Base-by-base conservation (phyloP, 2,113 vertebrate genomes). In the Albula glossodonta region DNA sequence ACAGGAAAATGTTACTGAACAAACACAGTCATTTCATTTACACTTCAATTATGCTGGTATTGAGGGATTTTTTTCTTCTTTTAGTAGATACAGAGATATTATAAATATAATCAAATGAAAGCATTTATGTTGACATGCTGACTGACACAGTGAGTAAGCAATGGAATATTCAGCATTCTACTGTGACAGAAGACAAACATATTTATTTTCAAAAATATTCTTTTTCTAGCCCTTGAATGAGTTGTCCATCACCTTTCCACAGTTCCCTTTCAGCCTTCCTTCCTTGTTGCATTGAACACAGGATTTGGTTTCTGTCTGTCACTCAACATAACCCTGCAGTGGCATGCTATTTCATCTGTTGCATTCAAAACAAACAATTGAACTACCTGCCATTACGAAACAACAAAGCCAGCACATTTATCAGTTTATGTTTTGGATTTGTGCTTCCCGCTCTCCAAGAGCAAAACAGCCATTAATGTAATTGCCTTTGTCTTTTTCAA, bases 11-110 rank as follows among this genome's bases (percentile, higher is more conserved):
- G 77, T 52, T 74, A 91, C 90, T 91, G 89, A 93, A 88, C 88
- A 92, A 93, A 94, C 91, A 89, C 92, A 92, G 93, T 92, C 90
- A 94, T 93, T 94, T 90, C 91, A 93, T 95, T 94, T 92, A 90
- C 87, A 92, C 87, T 94, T 90, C 91, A 93, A 93, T 93, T 93
- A 92, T 88, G 80, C 89, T 80, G 5, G 79, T 87, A 88, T 92
- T 91, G 86, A 90, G 87, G 80, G 89, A 88, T 90, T 87, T 85
- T 94, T 94, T 79, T 56, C 86, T 88, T 92, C 89, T 87, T 91
- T 89, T 90, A 83, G 83, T 83, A 79, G 78, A 88, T 50, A 83
- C 88, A 12, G 81, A 90, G 89, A 87, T 91, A 84, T 84, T 22
- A 11, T 88, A 90, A 94, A 91, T 90, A 91, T 84, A 91, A 93